Base-by-base conservation (phyloP, 2,888 invertebrate species). In the Ophion costatus region DNA sequence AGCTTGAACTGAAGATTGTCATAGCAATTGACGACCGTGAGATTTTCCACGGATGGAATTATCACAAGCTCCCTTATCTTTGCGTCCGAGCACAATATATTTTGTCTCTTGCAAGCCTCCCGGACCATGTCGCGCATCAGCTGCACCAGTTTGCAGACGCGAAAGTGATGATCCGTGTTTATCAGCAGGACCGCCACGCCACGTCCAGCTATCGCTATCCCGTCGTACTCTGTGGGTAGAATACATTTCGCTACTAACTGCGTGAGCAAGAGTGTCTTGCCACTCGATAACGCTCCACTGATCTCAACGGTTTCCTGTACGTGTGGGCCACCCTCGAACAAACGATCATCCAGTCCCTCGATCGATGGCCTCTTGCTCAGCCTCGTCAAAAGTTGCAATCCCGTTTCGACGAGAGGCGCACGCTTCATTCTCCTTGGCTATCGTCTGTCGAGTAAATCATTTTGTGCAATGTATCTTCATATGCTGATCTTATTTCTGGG, bases 361-460 rank as follows among this genome's bases (percentile, higher is more conserved):
- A 95, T 88, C 20, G 92, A 92, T 0, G 94, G 92, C 87, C 94
- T 94, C 84, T 93, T 94, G 22, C 91, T 93, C 51, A 96, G 88
- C 89, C 96, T 94, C 64, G 95, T 93, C 24, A 96, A 89, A 78
- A 96, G 91, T 90, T 96, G 95, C n/a, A 95, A 89, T 59, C 96
- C 96, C 20, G 95, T 95, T 94, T 96, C 96, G 33, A 95, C 91
- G 22, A 38, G 56, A n/a, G 70, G 51, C 61, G 17, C 38, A 14
- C 45, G 56, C 42, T 83, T 73, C 66, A 56, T 75, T 61, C 6
- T 14, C 22, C n/a, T n/a, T 14, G 51, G 45, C 78, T 63, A 51
- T 79, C 33, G 14, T 2, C 0, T 29, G 24, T 45, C 29, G 9
- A 45, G 59, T 51, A 22, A 17, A 57, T 20, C 0, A 3, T 71